These are phyloP conservation scores for Drosophila sturtevanti DNA, from an alignment of 1,140 invertebrate species.

Conservation along the genomic window DNA sequence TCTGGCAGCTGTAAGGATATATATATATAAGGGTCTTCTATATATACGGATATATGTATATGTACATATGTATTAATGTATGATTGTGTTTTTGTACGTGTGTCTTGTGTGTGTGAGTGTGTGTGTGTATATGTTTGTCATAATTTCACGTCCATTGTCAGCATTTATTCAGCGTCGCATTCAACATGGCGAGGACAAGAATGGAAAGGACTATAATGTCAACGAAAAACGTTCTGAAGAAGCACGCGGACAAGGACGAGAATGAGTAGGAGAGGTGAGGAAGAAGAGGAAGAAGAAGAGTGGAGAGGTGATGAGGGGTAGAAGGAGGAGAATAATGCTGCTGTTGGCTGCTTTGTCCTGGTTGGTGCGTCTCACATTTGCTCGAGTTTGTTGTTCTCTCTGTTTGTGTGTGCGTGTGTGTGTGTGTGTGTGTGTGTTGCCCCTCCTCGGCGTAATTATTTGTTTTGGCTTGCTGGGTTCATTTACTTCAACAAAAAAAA, in stretches of 20 bases:
- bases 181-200: slow-evolving; percentile 51
- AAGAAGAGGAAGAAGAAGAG: slow-evolving; percentile 16
- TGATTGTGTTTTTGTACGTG: neutral
- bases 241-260: neutral
- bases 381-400: slow-evolving; percentile 20
- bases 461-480: slow-evolving; percentile 80
- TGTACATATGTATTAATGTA: slow-evolving; percentile 3
- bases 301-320: too few species aligned
- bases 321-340: slow-evolving; percentile 31
- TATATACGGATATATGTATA: neutral
- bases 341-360: slow-evolving; percentile 52
- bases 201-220: neutral
- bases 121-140: slow-evolving; percentile 53
- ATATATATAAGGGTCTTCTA: neutral
- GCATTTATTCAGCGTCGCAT: slow-evolving; percentile 66
- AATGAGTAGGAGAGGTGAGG: too few species aligned
- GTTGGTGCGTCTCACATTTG: slow-evolving; percentile 36
- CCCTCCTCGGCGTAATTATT: slow-evolving; percentile 67
- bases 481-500: slow-evolving; percentile 69
- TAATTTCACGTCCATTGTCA: slow-evolving; percentile 81
- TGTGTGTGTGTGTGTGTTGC: too few species aligned
- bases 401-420: slow-evolving; percentile 8
- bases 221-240: neutral
- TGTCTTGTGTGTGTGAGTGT: slow-evolving; percentile 7
- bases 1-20: slow-evolving; percentile 37